Evolutionary conservation across 2,797 vertebrate genomes (phyloP).

Genomic region (Harpagifer antarcticus): DNA sequence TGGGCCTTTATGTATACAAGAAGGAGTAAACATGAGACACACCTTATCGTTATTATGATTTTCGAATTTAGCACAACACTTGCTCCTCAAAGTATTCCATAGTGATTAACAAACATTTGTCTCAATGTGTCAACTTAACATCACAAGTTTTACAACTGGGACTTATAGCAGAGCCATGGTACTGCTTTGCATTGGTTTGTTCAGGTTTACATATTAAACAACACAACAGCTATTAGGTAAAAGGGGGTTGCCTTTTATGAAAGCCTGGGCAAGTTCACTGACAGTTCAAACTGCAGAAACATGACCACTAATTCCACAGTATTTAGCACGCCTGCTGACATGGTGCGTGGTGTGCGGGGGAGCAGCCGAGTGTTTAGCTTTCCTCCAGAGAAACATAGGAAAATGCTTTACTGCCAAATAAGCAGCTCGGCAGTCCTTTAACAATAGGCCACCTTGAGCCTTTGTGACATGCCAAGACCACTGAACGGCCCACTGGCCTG

Average conservation of each 20-base stretch:
- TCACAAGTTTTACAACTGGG: not conserved
- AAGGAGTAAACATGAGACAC: not conserved
- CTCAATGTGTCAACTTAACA: not conserved
- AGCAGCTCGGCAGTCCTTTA: slow-evolving; percentile 49
- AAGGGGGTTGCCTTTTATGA: slow-evolving; percentile 10
- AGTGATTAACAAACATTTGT: not conserved
- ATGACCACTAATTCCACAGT: slow-evolving; percentile 55
- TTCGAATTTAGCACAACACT: not conserved
- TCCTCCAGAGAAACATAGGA: slow-evolving; percentile 33
- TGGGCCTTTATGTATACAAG: not conserved
- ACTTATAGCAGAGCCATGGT: not conserved
- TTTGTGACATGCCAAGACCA: slow-evolving; percentile 46
- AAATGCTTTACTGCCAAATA: slow-evolving; percentile 42
- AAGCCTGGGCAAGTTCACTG: slow-evolving; percentile 39
- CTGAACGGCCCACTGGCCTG: slow-evolving; percentile 2
- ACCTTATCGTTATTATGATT: not conserved
- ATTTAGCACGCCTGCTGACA: slow-evolving; percentile 45
- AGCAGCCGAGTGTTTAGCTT: slow-evolving; percentile 35
- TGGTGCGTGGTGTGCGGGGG: slow-evolving; percentile 7
- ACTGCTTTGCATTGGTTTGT: not conserved
- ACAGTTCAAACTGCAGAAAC: slow-evolving; percentile 45
- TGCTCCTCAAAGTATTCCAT: not conserved
- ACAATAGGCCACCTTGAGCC: slow-evolving; percentile 63
- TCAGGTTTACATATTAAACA: not conserved
- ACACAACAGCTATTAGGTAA: slow-evolving; percentile 1